phyloP scores from a whole-genome alignment of 2,888 invertebrate species.

The Agrochola lota region DNA sequence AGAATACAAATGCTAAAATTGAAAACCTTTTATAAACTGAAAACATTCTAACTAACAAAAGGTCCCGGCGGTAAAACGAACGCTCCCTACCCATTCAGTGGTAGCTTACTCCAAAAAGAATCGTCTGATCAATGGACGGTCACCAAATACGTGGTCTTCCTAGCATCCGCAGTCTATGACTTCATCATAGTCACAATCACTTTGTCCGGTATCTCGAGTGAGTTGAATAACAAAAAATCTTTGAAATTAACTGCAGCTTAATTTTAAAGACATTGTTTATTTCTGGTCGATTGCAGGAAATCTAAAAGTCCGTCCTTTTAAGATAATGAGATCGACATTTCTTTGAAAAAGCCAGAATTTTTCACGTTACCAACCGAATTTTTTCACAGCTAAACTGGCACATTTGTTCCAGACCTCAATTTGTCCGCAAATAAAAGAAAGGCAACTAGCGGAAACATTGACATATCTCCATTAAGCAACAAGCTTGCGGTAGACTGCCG shows the following conservation, averaged over 20 bases:
- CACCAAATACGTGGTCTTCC: slow-evolving; percentile 5
- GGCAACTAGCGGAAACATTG: slow-evolving; percentile 30
- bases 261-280: background rate
- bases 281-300: background rate
- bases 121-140: slow-evolving; percentile 6
- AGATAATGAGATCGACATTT: background rate
- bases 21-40: slow-evolving; percentile 16
- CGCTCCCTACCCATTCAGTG: slow-evolving; percentile 13
- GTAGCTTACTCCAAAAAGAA: slow-evolving; percentile 26
- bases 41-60: slow-evolving; percentile 14
- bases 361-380: slow-evolving; percentile 8
- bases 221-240: background rate
- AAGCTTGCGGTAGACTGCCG: slow-evolving; percentile 47
- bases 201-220: background rate
- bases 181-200: no score
- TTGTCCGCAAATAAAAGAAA: slow-evolving; percentile 48
- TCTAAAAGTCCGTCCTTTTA: background rate
- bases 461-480: slow-evolving; percentile 47
- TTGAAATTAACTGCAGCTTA: background rate
- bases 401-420: slow-evolving; percentile 27
- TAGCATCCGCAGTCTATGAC: background rate
- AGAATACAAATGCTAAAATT: background rate
- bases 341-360: background rate
- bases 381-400: background rate
- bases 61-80: slow-evolving; percentile 25